Evolutionary conservation across 2,888 invertebrate species (phyloP).

Genomic region (Invenusta paracnida): DNA sequence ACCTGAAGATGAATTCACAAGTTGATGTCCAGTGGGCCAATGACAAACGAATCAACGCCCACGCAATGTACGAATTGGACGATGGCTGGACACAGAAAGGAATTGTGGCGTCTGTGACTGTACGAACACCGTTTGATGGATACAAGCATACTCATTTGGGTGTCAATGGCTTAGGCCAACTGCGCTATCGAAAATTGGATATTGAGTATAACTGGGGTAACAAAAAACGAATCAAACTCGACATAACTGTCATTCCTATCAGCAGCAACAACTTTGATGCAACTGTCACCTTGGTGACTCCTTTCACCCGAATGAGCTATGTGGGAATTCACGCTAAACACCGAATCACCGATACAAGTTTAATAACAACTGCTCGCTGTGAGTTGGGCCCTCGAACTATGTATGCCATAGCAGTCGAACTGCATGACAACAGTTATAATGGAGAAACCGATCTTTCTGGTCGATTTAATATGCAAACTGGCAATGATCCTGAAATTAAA

Average conservation of each 20-base stretch:
- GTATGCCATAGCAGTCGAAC: slow-evolving; percentile 15
- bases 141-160: slow-evolving; percentile 38
- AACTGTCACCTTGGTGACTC: not conserved
- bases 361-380: not conserved
- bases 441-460: not conserved
- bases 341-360: not conserved
- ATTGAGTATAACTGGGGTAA: slow-evolving; percentile 35
- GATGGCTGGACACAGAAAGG: slow-evolving; percentile 44
- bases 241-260: slow-evolving; percentile 17
- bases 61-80: slow-evolving; percentile 39
- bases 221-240: slow-evolving; percentile 32
- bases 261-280: slow-evolving; percentile 30
- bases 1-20: not conserved
- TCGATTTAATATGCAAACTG: not conserved
- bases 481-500: slow-evolving; percentile 28
- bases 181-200: slow-evolving; percentile 35
- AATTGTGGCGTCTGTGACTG: slow-evolving; percentile 34
- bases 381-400: slow-evolving; percentile 7
- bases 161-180: slow-evolving; percentile 35
- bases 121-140: slow-evolving; percentile 35
- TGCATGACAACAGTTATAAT: slow-evolving; percentile 27
- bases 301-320: slow-evolving; percentile 32
- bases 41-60: slow-evolving; percentile 2
- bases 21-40: slow-evolving; percentile 15
- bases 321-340: slow-evolving; percentile 32